Conservation (phyloP, 2,888 invertebrate genomes). For the Imbricaverruca yamaguchii region DNA sequence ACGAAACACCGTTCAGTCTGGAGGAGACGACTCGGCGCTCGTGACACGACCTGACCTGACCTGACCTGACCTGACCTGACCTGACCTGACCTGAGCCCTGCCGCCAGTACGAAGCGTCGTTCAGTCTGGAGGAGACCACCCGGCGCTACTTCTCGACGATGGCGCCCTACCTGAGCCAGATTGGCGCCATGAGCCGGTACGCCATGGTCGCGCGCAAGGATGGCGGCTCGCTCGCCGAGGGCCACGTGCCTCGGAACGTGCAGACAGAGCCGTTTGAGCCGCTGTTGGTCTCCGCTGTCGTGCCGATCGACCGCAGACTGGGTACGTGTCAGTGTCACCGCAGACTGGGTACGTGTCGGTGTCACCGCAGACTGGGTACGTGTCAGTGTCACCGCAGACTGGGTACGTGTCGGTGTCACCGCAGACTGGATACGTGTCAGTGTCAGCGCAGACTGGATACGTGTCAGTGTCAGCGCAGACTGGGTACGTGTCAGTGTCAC, state of each 20-base stretch:
- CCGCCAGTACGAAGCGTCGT: not conserved
- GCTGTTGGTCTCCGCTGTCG: not conserved
- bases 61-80: too few relatives aligned
- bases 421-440: too few relatives aligned
- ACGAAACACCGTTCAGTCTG: not conserved
- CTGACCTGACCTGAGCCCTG: too few relatives aligned
- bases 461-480: too few relatives aligned
- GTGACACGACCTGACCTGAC: too few relatives aligned
- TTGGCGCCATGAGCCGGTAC: not conserved
- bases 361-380: too few relatives aligned
- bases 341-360: too few relatives aligned
- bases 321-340: too few relatives aligned
- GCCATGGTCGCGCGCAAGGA: not conserved
- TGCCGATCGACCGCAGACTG: not conserved
- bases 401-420: too few relatives aligned
- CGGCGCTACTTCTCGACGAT: not conserved
- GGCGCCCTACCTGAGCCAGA: not conserved
- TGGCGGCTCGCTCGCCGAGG: not conserved
- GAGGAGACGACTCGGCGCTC: not conserved
- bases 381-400: too few relatives aligned
- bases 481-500: too few relatives aligned
- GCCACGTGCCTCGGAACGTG: not conserved
- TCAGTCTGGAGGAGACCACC: not conserved
- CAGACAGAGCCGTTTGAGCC: not conserved
- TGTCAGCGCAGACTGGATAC: too few relatives aligned